These are phyloP conservation scores for Phorcus lineatus DNA, from an alignment of 2,888 invertebrate genomes.

Conservation along the genomic window DNA sequence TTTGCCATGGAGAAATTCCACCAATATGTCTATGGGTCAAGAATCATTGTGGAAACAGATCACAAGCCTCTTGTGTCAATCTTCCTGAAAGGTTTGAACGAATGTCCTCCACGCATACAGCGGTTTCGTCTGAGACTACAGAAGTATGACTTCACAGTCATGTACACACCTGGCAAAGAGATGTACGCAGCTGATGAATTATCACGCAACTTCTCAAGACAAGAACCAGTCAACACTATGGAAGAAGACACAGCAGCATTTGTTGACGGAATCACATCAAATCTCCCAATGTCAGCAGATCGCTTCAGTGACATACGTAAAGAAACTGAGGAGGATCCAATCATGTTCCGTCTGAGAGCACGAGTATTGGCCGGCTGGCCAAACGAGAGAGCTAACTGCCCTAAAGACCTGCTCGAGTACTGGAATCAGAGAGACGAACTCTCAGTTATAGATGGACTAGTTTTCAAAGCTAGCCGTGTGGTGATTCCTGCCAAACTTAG, in stretches of 20 bases:
- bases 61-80: constrained; percentile 33
- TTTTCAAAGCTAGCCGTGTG: constrained; percentile 23
- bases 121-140: constrained; percentile 30
- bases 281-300: too few relatives aligned
- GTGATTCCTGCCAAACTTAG: constrained; percentile 22
- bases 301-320: too few relatives aligned
- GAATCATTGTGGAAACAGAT: constrained; percentile 22
- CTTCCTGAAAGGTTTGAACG: constrained; percentile 26
- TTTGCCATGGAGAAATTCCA: constrained; percentile 33
- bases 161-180: constrained; percentile 28
- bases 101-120: constrained; percentile 31
- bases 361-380: neutral
- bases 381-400: neutral
- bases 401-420: neutral
- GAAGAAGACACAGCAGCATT: constrained; percentile 23
- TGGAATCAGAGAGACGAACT: constrained; percentile 14
- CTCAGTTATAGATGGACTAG: neutral
- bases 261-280: neutral
- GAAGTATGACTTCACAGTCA: constrained; percentile 29
- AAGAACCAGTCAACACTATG: neutral
- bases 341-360: neutral
- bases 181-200: constrained; percentile 30
- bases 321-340: too few relatives aligned
- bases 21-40: constrained; percentile 30
- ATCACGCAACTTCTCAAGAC: neutral